Evolutionary conservation across 1,140 invertebrate species (phyloP), one percentile per base, ranked within the genome.

Genomic region (Antheraea pernyi): DNA sequence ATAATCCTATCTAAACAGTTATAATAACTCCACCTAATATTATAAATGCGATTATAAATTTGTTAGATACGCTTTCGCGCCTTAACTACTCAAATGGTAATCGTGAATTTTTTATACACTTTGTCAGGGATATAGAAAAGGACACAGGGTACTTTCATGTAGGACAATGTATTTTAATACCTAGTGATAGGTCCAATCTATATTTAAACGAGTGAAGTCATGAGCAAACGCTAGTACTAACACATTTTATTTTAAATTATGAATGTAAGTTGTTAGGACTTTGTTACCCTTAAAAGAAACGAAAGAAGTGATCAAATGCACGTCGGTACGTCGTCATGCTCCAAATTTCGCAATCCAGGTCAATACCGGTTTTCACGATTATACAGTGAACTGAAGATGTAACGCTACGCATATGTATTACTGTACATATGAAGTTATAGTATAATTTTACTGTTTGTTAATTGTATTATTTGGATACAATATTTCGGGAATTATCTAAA

Each of bases 281-380:
- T 53, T 53, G 13, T 53, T 53, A 16, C 1, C 13, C 11, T 53
- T 53, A 53, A 53, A 16, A 16, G 9, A 16, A 53, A 53, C 0
- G 39, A 42, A 53, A 53, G 16, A 53, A 53, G 11, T 53, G 10
- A 53, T 53, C 1, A 53, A 13, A 53, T 53, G 46, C 16, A 53
- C 10, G 46, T 53, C 7, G 46, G 46, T 53, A 53, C 13, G 2
- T 78, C 71, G 83, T 84, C 83, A 82, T 80, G 86, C 84, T 89
- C 86, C 70, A 85, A 74, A 85, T 89, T 85, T 76, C 65, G 70
- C 70, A 77, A 85, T 85, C 79, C 78, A 80, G 85, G 86, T 88
- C 85, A 86, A 89, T 83, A 85, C 77, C 77, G 82, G 69, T 78
- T 78, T 79, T 71, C 70, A 71, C 73, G 70, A 74, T 68, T 75